Evolutionary conservation across 37 sponge, comb jelly and placozoan genomes (phyloP).

Genomic region (Oscarella lobularis): DNA sequence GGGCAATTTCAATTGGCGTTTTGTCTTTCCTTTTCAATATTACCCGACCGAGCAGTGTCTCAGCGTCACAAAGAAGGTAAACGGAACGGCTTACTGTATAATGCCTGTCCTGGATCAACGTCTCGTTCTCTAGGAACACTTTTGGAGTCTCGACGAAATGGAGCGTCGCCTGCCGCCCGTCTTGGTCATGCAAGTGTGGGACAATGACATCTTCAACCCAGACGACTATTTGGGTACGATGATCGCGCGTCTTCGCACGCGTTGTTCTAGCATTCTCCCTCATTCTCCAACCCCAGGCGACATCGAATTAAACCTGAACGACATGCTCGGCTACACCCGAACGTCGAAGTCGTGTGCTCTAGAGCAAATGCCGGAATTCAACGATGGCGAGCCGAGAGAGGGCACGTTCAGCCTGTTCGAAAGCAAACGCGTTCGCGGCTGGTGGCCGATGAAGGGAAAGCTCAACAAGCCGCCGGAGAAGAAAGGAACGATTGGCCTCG

Average conservation of each 20-base stretch:
- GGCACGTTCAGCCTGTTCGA: slow-evolving; percentile 80
- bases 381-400: slow-evolving; percentile 11
- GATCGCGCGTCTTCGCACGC: no score
- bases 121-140: slow-evolving; percentile 55
- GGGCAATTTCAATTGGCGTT: slow-evolving; percentile 99
- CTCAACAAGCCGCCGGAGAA: slow-evolving; percentile 9
- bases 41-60: slow-evolving; percentile 80
- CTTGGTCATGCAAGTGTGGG: slow-evolving; percentile 90
- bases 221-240: slow-evolving; percentile 93
- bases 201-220: slow-evolving; percentile 87
- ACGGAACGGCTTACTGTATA: background rate
- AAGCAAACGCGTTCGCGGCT: slow-evolving; percentile 80
- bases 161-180: slow-evolving; percentile 60
- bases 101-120: background rate
- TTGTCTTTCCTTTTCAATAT: slow-evolving; percentile 84
- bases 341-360: slow-evolving; percentile 36
- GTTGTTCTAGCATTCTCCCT: no score
- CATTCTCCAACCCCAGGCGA: no score
- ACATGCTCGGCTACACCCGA: slow-evolving; percentile 44
- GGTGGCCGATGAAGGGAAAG: slow-evolving; percentile 82
- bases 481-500: slow-evolving; percentile 41
- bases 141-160: slow-evolving; percentile 85
- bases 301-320: slow-evolving; percentile 62
- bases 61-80: slow-evolving; percentile 87
- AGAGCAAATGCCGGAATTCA: slow-evolving; percentile 50